Percentiles rank a stretch among this genome's conserved stretches.
These are phyloP conservation scores for Chelonoidis abingdonii DNA, from an alignment of 2,113 vertebrate species.

Conservation along the genomic window DNA sequence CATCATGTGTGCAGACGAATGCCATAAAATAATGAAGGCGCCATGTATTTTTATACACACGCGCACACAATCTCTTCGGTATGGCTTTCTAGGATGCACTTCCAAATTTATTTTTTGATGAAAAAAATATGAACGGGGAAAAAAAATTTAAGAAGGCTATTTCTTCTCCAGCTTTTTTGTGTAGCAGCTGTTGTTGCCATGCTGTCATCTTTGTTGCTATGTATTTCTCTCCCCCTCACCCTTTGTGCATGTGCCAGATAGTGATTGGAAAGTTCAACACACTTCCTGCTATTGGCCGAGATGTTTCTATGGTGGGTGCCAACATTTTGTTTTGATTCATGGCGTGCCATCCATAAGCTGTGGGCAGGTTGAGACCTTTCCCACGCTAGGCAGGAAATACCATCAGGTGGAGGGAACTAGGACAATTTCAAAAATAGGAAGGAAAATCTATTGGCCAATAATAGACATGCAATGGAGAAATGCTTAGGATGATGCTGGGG, in stretches of 20 bases:
- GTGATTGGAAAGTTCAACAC: accelerated
- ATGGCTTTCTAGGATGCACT: background rate
- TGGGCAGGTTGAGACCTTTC: accelerated
- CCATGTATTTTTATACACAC: background rate
- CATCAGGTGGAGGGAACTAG: accelerated
- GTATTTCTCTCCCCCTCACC: accelerated
- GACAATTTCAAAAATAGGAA: background rate
- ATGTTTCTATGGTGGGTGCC: background rate
- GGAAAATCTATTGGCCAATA: background rate
- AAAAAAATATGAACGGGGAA: background rate
- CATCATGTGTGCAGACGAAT: background rate
- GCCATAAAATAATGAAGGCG: background rate
- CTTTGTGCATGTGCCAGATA: accelerated
- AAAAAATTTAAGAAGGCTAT: background rate
- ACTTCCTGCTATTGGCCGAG: background rate
- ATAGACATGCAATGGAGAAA: background rate
- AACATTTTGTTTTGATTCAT: background rate
- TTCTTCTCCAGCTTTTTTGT: background rate
- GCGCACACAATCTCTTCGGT: background rate
- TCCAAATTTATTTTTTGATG: background rate
- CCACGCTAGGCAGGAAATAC: background rate
- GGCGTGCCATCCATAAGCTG: background rate
- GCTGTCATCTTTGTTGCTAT: background rate
- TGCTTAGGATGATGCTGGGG: background rate
- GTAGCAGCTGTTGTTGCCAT: accelerated